Percentiles rank a stretch among this genome's conserved stretches.
These are phyloP conservation scores for Garrulus glandarius DNA, from an alignment of 2,797 vertebrate species.

Conservation along the genomic window DNA sequence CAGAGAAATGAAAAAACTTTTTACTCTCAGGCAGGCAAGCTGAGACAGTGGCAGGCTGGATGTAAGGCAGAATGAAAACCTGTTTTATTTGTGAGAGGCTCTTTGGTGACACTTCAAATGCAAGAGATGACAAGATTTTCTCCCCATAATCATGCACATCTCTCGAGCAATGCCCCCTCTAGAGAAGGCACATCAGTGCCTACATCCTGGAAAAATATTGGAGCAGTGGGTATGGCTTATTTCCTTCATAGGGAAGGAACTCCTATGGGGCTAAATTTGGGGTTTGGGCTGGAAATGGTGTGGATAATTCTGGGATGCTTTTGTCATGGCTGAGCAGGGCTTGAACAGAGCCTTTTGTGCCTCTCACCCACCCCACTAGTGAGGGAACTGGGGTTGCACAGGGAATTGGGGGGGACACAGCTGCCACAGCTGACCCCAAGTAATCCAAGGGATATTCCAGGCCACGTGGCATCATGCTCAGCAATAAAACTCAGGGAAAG, in stretches of 20 bases:
- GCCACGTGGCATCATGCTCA: not conserved
- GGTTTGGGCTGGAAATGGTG: not conserved
- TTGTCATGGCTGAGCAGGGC: fast-evolving
- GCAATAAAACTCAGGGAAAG: not conserved
- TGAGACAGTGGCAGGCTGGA: not conserved
- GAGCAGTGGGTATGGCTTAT: not conserved
- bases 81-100: not conserved
- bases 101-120: not conserved
- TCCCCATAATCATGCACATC: not conserved
- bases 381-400: not conserved
- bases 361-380: not conserved
- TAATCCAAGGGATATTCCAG: not conserved
- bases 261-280: fast-evolving
- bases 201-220: not conserved
- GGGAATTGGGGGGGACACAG: not conserved
- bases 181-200: not conserved
- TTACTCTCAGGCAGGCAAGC: not conserved
- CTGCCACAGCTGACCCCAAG: not conserved
- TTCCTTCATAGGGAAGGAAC: not conserved
- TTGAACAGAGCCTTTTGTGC: not conserved
- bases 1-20: not conserved
- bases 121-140: not conserved
- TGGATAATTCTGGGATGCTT: not conserved
- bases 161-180: not conserved
- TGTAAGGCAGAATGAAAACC: not conserved